Evolutionary conservation across 2,113 vertebrate genomes (phyloP).

Genomic region (Puntigrus tetrazona): DNA sequence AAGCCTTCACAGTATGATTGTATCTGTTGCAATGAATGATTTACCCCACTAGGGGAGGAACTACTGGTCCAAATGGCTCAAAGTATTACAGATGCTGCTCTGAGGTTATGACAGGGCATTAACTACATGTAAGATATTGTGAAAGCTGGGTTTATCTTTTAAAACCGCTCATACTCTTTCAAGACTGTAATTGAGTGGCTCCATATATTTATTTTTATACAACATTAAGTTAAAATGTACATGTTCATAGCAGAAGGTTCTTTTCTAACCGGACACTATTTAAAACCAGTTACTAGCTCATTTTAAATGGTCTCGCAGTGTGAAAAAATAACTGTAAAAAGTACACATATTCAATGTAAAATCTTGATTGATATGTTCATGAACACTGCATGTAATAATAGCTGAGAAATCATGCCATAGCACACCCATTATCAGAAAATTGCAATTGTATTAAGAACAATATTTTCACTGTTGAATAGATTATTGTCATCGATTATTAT

Average conservation of each 20-base stretch:
- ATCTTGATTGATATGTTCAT: too few relatives aligned
- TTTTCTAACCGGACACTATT: neutral
- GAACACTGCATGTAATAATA: too few relatives aligned
- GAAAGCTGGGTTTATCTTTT: neutral
- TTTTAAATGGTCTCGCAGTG: neutral
- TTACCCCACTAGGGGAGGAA: conserved; percentile 34
- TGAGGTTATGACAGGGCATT: conserved; percentile 4
- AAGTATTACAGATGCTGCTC: conserved; percentile 15
- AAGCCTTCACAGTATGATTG: neutral
- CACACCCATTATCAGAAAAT: too few relatives aligned
- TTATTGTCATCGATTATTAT: too few relatives aligned
- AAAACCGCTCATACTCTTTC: neutral
- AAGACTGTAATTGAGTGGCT: neutral
- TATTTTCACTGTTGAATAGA: too few relatives aligned
- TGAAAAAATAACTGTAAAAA: neutral
- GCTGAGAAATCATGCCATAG: too few relatives aligned
- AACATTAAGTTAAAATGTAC: neutral
- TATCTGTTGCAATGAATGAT: conserved; percentile 31
- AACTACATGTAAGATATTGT: conserved; percentile 4
- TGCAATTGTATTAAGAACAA: too few relatives aligned
- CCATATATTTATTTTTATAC: neutral
- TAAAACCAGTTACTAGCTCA: neutral
- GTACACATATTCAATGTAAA: too few relatives aligned
- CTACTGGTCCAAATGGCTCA: conserved; percentile 12
- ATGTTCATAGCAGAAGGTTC: neutral